Percentiles rank a stretch among this genome's conserved stretches.
Evolutionary conservation across 2,113 vertebrate genomes (phyloP).

Genomic region (Ancistrus triradiatus): DNA sequence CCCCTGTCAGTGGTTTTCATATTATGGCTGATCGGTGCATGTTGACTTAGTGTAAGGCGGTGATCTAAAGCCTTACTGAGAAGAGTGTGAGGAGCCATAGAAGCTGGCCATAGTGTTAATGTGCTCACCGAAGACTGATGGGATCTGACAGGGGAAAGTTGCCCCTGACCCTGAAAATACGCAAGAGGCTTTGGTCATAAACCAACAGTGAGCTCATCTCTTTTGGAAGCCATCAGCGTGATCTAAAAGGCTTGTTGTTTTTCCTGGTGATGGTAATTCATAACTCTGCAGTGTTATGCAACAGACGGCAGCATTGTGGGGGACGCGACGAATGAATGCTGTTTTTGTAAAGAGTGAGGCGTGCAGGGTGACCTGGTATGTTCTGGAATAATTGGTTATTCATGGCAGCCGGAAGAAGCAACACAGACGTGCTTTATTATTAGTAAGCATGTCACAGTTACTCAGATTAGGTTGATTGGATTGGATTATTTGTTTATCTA

Average conservation of each 20-base stretch:
- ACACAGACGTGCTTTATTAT: too few species aligned
- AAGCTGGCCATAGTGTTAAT: slow-evolving; percentile 10
- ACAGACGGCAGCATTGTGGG: slow-evolving; percentile 29
- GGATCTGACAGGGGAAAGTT: slow-evolving; percentile 57
- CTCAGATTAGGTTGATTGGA: too few species aligned
- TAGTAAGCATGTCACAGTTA: too few species aligned
- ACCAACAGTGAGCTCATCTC: slow-evolving; percentile 69
- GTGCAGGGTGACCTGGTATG: neutral
- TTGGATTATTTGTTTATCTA: too few species aligned
- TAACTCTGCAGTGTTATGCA: slow-evolving; percentile 55
- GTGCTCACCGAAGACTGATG: slow-evolving; percentile 50
- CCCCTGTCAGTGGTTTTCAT: too few species aligned
- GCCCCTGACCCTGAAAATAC: slow-evolving; percentile 64
- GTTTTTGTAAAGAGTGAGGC: neutral
- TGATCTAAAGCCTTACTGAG: neutral
- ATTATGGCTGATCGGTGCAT: too few species aligned
- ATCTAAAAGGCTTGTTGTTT: slow-evolving; percentile 54
- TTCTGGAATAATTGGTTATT: neutral
- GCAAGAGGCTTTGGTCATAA: slow-evolving; percentile 57
- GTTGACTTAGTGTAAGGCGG: neutral
- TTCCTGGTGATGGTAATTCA: slow-evolving; percentile 59
- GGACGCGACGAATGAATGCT: neutral
- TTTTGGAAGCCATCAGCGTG: slow-evolving; percentile 49
- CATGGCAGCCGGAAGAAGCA: too few species aligned
- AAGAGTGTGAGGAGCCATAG: neutral